Percentiles rank a stretch among this genome's conserved stretches.
phyloP scores from a whole-genome alignment of 1,140 invertebrate species.

The Brachionus plicatilis region DNA sequence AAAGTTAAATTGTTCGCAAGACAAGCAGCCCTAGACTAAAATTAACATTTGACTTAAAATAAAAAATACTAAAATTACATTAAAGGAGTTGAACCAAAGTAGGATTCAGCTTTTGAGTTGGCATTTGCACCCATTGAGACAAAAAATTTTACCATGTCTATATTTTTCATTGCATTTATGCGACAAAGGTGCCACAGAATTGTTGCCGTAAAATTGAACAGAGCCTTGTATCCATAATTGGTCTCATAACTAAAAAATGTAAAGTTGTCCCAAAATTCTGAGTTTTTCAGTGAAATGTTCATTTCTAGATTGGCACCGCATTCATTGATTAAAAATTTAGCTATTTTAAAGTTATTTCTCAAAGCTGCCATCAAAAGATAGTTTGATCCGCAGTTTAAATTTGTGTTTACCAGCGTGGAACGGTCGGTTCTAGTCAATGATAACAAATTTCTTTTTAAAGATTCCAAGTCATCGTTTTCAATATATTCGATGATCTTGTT shows the following conservation, averaged over 20 bases:
- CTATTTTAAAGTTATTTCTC: not conserved
- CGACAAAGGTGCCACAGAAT: slow-evolving; percentile 14
- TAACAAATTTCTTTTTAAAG: not conserved
- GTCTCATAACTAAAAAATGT: slow-evolving; percentile 4
- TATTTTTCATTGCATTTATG: not conserved
- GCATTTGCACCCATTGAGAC: not conserved
- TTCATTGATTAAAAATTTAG: not conserved
- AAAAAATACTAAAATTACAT: slow-evolving; percentile 7
- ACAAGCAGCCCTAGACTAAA: slow-evolving; percentile 14
- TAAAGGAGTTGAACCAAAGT: slow-evolving; percentile 10
- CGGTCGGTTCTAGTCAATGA: not conserved
- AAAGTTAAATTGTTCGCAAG: not conserved
- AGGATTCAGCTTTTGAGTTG: not conserved
- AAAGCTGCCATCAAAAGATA: not conserved
- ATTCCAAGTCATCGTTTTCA: not conserved
- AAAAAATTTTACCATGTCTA: not conserved
- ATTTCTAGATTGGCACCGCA: not conserved
- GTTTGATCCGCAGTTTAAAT: not conserved
- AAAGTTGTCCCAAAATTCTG: slow-evolving; percentile 20
- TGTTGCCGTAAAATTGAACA: not conserved
- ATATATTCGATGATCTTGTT: not conserved
- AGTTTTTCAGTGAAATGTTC: not conserved
- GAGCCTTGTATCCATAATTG: not conserved
- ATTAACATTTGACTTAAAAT: not conserved
- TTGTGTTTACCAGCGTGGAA: not conserved